A percentile compares a stretch with the other conserved stretches of the same genome.
Evolutionary conservation across 92 coral and sea anemone species (phyloP).

Genomic region (Siderastrea radians): DNA sequence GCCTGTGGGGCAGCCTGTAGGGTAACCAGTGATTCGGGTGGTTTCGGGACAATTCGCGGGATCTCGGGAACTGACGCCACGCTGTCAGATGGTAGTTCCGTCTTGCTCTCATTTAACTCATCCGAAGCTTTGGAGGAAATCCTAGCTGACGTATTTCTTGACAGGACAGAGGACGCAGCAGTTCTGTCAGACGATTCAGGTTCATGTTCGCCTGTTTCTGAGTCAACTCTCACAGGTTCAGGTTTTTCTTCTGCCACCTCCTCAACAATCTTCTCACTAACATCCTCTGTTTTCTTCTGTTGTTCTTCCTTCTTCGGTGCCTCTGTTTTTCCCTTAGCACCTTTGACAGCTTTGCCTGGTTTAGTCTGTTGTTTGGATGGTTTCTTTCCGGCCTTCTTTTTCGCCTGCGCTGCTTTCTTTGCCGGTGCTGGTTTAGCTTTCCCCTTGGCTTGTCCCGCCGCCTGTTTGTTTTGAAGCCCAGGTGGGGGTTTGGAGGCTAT

Average conservation of each 20-base stretch:
- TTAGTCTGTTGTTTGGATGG: conserved; percentile 51
- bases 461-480: conserved; percentile 59
- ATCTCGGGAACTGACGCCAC: conserved; percentile 54
- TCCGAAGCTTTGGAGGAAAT: conserved; percentile 63
- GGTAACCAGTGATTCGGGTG: conserved; percentile 56
- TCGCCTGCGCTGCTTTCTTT: conserved; percentile 21
- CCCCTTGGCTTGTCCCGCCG: conserved; percentile 41
- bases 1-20: neutral
- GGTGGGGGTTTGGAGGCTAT: conserved; percentile 80
- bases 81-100: conserved; percentile 39
- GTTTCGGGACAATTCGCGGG: conserved; percentile 77
- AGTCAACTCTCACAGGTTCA: conserved; percentile 78
- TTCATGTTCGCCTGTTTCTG: conserved; percentile 93
- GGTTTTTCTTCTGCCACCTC: conserved; percentile 51
- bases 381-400: conserved; percentile 50
- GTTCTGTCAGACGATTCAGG: conserved; percentile 52
- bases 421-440: conserved; percentile 21
- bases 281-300: conserved; percentile 47
- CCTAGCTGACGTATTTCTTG: conserved; percentile 57
- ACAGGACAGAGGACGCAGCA: conserved; percentile 48
- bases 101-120: conserved; percentile 22
- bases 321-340: conserved; percentile 32
- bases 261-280: conserved; percentile 13
- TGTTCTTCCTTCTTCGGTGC: conserved; percentile 34
- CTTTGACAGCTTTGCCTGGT: conserved; percentile 54